Evolutionary conservation across 1,140 invertebrate species (phyloP), one percentile per base, ranked within the genome.

Genomic region (Orius insidiosus): DNA sequence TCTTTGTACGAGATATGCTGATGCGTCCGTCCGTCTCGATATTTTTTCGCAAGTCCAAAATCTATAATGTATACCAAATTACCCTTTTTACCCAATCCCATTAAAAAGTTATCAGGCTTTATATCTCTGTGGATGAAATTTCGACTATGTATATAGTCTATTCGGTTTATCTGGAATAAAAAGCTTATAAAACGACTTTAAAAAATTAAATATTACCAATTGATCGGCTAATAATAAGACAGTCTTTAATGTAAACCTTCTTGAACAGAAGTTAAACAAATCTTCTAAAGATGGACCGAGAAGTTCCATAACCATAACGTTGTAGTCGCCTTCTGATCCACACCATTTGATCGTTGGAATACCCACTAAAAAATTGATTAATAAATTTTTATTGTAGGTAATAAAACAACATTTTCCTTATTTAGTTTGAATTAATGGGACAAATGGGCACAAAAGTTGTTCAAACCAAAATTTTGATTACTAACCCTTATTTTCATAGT

Each of bases 1-100:
- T 98, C 94, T 74, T 90, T 78, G 69, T 98, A 98, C 31, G 83
- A 78, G 69, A 98, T 98, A 67, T 98, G 95, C 61, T 81, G 79
- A 58, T 89, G 73, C 40, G 88, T 90, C 55, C 88, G 73, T 45
- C 77, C 76, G 67, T 97, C 93, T 53, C 90, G 75, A n/a, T 90
- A 98, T 65, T 94, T 96, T n/a, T 98, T 98, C 52, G 94, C 94
- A 60, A 98, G 69, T 55, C 94, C 94, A 72, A 97, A 98, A 69
- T 98, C 94, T 71, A 98, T 98, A 60, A 98, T 89, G 65, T 96
- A 97, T 47, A 98, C 86, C 61, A 92, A 69, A 67, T 92, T 92
- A 54, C 82, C 83, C 65, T 83, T 86, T 65, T 96, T 95, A 54
- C 93, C 94, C 43, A 98, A 72, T 41, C 95, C 95, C 94, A 98